These are phyloP conservation scores for Thunnus thynnus DNA, from an alignment of 2,113 vertebrate genomes.

Conservation along the genomic window DNA sequence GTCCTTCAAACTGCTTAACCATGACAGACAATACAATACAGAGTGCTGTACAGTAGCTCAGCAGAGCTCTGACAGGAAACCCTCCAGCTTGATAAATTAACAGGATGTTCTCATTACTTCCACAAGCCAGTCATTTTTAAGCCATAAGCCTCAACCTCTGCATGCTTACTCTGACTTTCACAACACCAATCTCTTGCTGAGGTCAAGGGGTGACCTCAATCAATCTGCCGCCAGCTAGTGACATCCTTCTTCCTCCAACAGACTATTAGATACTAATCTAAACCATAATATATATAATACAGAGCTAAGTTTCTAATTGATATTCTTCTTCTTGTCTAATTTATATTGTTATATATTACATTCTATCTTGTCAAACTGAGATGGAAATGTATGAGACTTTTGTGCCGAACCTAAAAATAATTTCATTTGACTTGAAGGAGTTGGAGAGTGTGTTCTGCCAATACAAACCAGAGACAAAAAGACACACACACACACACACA, in stretches of 20 bases:
- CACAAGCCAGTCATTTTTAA: slow-evolving; percentile 1
- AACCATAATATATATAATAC: no score
- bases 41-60: background rate
- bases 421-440: slow-evolving; percentile 8
- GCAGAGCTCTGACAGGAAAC: slow-evolving; percentile 22
- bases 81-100: slow-evolving; percentile 39
- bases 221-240: background rate
- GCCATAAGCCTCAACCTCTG: slow-evolving; percentile 7
- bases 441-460: background rate
- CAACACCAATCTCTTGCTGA: background rate
- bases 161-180: slow-evolving; percentile 29
- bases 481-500: background rate
- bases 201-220: slow-evolving; percentile 28
- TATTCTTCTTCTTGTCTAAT: background rate
- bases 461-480: background rate
- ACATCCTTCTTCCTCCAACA: background rate
- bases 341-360: no score
- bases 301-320: background rate
- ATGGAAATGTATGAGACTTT: background rate
- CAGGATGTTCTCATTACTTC: slow-evolving; percentile 14
- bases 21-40: background rate
- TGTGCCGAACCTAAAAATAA: background rate
- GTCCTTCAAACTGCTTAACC: background rate
- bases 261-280: background rate
- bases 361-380: background rate